Evolutionary conservation across 2,797 vertebrate genomes (phyloP).

Genomic region (Labeo calbasu): DNA sequence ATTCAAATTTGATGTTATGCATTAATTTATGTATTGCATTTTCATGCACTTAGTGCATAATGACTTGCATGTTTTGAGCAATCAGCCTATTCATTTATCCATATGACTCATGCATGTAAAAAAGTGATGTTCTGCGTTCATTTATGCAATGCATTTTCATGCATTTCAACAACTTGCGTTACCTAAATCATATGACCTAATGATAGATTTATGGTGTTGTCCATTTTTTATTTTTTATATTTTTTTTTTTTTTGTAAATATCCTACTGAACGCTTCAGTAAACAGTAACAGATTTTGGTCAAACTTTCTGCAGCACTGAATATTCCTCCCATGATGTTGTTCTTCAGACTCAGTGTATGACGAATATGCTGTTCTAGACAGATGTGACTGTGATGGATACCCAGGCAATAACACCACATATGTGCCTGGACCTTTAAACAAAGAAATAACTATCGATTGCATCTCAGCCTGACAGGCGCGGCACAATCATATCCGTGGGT

Average conservation of each 20-base stretch:
- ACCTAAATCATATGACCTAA: neutral
- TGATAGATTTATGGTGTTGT: neutral
- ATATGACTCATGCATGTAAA: neutral
- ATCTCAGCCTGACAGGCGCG: conserved; percentile 67
- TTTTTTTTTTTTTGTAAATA: neutral
- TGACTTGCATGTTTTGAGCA: neutral
- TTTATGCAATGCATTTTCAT: neutral
- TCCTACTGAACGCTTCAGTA: neutral
- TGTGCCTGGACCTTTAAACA: conserved; percentile 65
- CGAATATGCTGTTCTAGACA: neutral
- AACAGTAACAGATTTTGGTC: too few species aligned
- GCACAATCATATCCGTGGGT: conserved; percentile 66
- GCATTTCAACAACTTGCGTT: neutral
- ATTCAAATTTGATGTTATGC: neutral
- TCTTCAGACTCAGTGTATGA: neutral
- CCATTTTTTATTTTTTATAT: too few species aligned
- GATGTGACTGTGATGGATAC: conserved; percentile 40
- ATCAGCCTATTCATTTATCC: too few species aligned
- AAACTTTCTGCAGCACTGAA: too few species aligned
- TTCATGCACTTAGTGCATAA: neutral
- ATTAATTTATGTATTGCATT: neutral
- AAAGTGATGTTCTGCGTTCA: neutral
- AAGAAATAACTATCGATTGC: conserved; percentile 74
- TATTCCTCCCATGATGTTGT: neutral
- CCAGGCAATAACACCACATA: neutral